phyloP scores from a whole-genome alignment of 2,888 invertebrate species.

The Penaeus monodon region DNA sequence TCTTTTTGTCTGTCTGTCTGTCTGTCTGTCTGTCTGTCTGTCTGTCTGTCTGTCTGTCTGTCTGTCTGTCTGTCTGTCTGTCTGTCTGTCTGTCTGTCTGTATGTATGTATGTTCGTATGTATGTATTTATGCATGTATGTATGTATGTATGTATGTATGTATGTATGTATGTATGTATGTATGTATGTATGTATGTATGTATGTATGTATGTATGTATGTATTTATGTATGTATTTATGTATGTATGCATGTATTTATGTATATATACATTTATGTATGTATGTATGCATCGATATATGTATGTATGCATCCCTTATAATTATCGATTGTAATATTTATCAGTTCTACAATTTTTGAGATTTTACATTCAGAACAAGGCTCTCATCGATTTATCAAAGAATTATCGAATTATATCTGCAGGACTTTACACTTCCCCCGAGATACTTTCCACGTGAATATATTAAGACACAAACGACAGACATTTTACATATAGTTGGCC shows the following conservation, averaged over 20 bases:
- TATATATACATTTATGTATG: neutral
- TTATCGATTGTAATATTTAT: too few relatives aligned
- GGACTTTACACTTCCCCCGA: too few relatives aligned
- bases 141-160: neutral
- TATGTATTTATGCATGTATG: neutral
- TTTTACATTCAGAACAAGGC: too few relatives aligned
- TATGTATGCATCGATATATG: neutral
- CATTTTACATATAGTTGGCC: too few relatives aligned
- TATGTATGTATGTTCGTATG: neutral
- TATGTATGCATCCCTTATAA: too few relatives aligned
- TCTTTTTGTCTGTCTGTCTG: neutral
- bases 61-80: neutral
- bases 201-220: neutral
- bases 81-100: neutral
- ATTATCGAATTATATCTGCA: too few relatives aligned
- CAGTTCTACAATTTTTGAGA: too few relatives aligned
- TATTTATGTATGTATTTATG: neutral
- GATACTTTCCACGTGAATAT: too few relatives aligned
- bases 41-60: neutral
- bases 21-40: neutral
- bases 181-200: too few relatives aligned
- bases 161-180: neutral
- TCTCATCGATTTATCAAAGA: too few relatives aligned
- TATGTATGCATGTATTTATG: neutral
- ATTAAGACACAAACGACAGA: too few relatives aligned